A percentile compares a stretch with the other conserved stretches of the same genome.
Evolutionary conservation across 2,888 invertebrate genomes (phyloP).

Genomic region (Hofmannophila pseudospretella): DNA sequence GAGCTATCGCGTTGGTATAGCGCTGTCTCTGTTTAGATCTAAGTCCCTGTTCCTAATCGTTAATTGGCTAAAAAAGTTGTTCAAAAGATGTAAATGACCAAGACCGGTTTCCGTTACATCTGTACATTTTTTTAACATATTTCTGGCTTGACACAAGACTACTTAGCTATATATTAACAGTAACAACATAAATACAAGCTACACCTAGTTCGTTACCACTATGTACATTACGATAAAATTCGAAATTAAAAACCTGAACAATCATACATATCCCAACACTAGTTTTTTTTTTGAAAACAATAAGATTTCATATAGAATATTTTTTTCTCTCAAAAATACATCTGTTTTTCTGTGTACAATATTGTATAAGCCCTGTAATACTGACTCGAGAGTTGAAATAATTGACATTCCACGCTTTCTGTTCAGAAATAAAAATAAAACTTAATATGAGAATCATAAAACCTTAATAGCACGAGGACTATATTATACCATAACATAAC

Average conservation of each 20-base stretch:
- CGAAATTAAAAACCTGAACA: conserved; percentile 22
- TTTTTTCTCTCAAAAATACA: conserved; percentile 21
- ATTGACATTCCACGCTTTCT: conserved; percentile 50
- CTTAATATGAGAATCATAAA: conserved; percentile 42
- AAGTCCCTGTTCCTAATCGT: too few species aligned
- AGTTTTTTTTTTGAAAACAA: conserved; percentile 10
- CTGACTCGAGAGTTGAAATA: conserved; percentile 62
- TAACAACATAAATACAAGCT: conserved; percentile 39
- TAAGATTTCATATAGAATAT: conserved; percentile 7
- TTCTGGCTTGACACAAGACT: background rate
- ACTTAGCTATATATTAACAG: conserved; percentile 18
- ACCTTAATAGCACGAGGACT: conserved; percentile 19
- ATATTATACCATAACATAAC: conserved; percentile 14
- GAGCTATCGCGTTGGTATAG: too few species aligned
- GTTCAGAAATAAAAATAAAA: conserved; percentile 21
- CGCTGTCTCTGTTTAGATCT: too few species aligned
- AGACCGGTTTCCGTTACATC: too few species aligned
- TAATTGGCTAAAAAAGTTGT: too few species aligned
- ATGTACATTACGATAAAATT: conserved; percentile 52
- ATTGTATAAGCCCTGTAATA: conserved; percentile 64
- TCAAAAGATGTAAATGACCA: too few species aligned
- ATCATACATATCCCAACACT: conserved; percentile 21
- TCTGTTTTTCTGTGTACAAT: conserved; percentile 10
- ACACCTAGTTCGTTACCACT: conserved; percentile 22
- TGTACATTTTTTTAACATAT: too few species aligned